Conservation (phyloP, 2,797 vertebrate species). For the Tadarida brasiliensis region DNA sequence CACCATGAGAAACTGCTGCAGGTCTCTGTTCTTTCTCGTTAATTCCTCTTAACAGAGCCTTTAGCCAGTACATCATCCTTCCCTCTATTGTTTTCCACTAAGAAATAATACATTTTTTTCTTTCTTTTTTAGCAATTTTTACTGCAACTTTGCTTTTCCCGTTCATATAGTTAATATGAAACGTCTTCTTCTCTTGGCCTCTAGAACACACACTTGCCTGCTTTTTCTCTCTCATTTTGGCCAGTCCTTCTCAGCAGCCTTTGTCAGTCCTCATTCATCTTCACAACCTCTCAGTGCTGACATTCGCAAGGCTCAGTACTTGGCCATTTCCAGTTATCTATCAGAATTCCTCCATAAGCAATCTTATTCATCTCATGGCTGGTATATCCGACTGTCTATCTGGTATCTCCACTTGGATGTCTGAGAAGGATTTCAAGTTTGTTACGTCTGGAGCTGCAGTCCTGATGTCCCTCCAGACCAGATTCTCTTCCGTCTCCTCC, state of each 20-base stretch:
- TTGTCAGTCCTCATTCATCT: neutral
- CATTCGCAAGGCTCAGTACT: neutral
- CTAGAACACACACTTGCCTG: neutral
- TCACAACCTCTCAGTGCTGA: neutral
- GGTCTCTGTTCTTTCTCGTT: neutral
- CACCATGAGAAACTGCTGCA: neutral
- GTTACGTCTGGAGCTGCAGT: neutral
- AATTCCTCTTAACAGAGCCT: neutral
- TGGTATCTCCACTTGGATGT: neutral
- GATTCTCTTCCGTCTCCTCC: neutral
- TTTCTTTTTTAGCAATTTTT: neutral
- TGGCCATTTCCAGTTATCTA: neutral
- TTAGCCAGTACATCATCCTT: neutral
- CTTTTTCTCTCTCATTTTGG: neutral
- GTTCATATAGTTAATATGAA: neutral
- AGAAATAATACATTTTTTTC: neutral
- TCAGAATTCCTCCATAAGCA: neutral
- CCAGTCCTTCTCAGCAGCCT: neutral
- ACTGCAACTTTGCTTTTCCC: neutral
- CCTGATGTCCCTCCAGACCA: neutral
- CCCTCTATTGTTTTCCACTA: neutral
- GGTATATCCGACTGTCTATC: neutral
- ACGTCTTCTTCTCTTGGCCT: neutral
- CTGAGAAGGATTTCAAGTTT: neutral
- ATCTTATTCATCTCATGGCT: neutral